A percentile compares a stretch with the other conserved stretches of the same genome.
These are phyloP conservation scores for Lithodes maja DNA, from an alignment of 2,888 invertebrate species.

Conservation along the genomic window DNA sequence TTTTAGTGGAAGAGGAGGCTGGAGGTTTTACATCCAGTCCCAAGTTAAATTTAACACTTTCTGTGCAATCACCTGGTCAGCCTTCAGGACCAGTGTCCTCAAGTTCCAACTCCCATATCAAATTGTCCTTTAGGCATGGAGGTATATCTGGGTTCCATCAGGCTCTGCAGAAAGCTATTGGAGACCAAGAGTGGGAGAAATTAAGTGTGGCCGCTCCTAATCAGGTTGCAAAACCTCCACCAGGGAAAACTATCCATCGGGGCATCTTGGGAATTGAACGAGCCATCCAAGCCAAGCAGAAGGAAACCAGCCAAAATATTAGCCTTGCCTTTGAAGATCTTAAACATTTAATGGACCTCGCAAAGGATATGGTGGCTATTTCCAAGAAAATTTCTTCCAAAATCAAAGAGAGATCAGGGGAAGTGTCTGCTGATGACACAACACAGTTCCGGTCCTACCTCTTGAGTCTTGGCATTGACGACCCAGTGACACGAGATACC, in stretches of 20 bases:
- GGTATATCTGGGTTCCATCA: constrained; percentile 74
- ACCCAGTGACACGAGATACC: constrained; percentile 91
- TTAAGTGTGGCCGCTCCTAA: constrained; percentile 42
- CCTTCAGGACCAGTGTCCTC: constrained; percentile 62
- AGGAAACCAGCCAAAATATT: constrained; percentile 93
- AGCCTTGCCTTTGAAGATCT: constrained; percentile 96
- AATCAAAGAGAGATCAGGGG: constrained; percentile 80
- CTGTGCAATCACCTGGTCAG: constrained; percentile 80
- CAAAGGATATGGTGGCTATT: constrained; percentile 96
- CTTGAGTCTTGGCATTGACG: constrained; percentile 96
- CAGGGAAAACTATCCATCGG: constrained; percentile 72
- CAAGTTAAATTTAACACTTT: constrained; percentile 85
- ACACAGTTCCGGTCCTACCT: constrained; percentile 96
- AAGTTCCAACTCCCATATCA: constrained; percentile 81
- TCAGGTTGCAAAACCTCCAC: constrained; percentile 76
- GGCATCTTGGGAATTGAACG: constrained; percentile 98
- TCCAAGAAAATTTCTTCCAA: constrained; percentile 94
- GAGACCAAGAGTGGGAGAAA: constrained; percentile 71
- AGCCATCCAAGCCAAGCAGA: constrained; percentile 91
- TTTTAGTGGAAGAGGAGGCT: constrained; percentile 87
- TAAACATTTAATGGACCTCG: constrained; percentile 94
- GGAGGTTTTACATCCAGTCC: constrained; percentile 87
- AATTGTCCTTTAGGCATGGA: constrained; percentile 91
- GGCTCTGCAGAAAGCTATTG: constrained; percentile 71
- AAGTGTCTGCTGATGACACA: constrained; percentile 87